A percentile compares a stretch with the other conserved stretches of the same genome.
Conservation (phyloP, 2,888 invertebrate genomes). For the Leptinotarsa rubiginosa region DNA sequence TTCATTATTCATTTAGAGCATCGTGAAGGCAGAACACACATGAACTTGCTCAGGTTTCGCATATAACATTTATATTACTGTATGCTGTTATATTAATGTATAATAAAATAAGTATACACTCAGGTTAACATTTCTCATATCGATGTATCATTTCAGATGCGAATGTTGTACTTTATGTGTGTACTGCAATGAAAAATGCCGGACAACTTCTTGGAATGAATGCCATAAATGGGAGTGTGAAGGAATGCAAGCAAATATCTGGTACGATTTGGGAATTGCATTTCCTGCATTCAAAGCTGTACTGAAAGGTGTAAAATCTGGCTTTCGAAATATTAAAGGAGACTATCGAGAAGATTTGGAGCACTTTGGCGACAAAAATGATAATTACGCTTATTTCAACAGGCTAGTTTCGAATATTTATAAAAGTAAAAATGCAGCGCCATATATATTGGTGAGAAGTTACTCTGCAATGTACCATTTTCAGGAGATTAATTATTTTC, state of each 20-base stretch:
- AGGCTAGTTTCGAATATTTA: constrained; percentile 80
- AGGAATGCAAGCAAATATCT: constrained; percentile 73
- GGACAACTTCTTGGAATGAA: constrained; percentile 67
- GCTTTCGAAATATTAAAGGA: constrained; percentile 63
- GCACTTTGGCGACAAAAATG: constrained; percentile 62
- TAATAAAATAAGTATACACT: too few relatives aligned
- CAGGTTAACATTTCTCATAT: not conserved
- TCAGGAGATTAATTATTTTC: not conserved
- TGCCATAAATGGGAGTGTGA: constrained; percentile 82
- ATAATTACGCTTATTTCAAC: constrained; percentile 76
- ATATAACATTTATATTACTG: too few relatives aligned
- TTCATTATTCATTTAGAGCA: too few relatives aligned
- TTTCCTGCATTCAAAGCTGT: constrained; percentile 82
- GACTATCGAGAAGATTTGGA: constrained; percentile 65
- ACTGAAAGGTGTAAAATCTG: constrained; percentile 66
- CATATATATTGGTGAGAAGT: constrained; percentile 76
- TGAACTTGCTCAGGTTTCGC: too few relatives aligned
- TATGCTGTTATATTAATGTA: too few relatives aligned
- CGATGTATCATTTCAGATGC: constrained; percentile 69
- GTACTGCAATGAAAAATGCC: constrained; percentile 78
- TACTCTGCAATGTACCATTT: not conserved
- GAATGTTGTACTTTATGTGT: constrained; percentile 73
- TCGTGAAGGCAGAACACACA: too few relatives aligned
- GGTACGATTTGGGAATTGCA: constrained; percentile 80
- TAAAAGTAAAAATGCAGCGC: constrained; percentile 74